These are phyloP conservation scores for Alentia gelatinosa DNA, from an alignment of 2,888 invertebrate genomes.

Conservation along the genomic window DNA sequence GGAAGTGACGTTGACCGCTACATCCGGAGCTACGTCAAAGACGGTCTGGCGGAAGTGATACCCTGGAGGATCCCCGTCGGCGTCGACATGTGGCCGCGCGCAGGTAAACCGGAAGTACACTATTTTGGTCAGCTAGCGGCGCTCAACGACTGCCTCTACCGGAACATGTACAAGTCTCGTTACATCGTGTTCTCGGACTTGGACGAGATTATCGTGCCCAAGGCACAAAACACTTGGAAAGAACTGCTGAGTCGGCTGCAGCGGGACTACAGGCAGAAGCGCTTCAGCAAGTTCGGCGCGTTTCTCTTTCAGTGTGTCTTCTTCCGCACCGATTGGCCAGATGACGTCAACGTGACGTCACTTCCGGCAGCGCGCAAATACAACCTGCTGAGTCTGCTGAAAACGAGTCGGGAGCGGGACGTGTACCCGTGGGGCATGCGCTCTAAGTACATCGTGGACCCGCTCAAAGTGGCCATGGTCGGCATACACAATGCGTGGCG, in stretches of 20 bases:
- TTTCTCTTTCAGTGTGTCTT: constrained; percentile 93
- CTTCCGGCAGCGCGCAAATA: constrained; percentile 61
- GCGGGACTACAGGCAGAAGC: not conserved
- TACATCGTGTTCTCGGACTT: constrained; percentile 64
- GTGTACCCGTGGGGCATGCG: constrained; percentile 87
- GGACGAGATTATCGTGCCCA: constrained; percentile 64
- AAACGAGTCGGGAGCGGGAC: constrained; percentile 90
- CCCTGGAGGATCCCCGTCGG: constrained; percentile 62
- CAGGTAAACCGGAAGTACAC: constrained; percentile 60
- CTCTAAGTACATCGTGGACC: constrained; percentile 93
- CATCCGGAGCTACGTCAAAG: constrained; percentile 55
- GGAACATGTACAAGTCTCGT: constrained; percentile 62
- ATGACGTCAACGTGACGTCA: constrained; percentile 81
- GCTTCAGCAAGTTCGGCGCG: constrained; percentile 84
- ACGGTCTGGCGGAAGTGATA: constrained; percentile 62
- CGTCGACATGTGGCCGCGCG: constrained; percentile 56
- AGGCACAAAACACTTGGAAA: not conserved
- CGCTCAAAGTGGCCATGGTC: constrained; percentile 91
- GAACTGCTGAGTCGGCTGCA: not conserved
- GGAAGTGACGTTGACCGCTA: constrained; percentile 50
- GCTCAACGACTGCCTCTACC: constrained; percentile 66
- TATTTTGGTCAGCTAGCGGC: constrained; percentile 66
- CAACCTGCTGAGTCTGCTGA: constrained; percentile 67
- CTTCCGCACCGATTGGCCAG: constrained; percentile 91
- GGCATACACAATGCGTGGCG: constrained; percentile 81